These are phyloP conservation scores for Chironomus tepperi DNA, from an alignment of 1,140 invertebrate genomes.

Conservation along the genomic window DNA sequence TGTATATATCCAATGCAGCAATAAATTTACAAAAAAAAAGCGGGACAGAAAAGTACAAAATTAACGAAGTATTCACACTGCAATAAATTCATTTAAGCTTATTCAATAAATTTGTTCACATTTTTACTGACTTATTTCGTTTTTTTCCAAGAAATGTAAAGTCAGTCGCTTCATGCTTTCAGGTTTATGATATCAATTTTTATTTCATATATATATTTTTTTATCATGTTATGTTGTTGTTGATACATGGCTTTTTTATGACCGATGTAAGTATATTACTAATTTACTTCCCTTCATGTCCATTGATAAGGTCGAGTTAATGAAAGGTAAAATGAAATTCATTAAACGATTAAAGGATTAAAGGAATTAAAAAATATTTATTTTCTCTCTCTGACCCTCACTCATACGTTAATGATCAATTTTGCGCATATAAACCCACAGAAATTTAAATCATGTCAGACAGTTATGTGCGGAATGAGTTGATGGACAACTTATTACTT, in stretches of 20 bases:
- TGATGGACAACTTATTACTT: too few relatives aligned
- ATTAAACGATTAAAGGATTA: slow-evolving; percentile 14
- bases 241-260: too few relatives aligned
- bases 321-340: too few relatives aligned
- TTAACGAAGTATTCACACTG: slow-evolving; percentile 12
- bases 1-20: not conserved
- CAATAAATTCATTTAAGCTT: slow-evolving; percentile 11
- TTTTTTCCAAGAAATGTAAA: slow-evolving; percentile 11
- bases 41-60: slow-evolving; percentile 9
- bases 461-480: too few relatives aligned
- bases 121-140: slow-evolving; percentile 1
- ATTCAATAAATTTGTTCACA: slow-evolving; percentile 14
- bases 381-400: not conserved
- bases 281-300: too few relatives aligned
- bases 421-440: not conserved
- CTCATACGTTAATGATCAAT: not conserved
- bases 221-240: not conserved
- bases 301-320: too few relatives aligned
- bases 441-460: not conserved
- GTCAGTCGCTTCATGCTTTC: not conserved
- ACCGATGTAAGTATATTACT: too few relatives aligned
- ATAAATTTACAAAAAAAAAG: slow-evolving; percentile 14
- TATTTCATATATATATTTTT: not conserved
- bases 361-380: not conserved
- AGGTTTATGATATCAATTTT: not conserved